These are phyloP conservation scores for Rhyacichthys aspro DNA, from an alignment of 2,797 vertebrate species.

Conservation along the genomic window DNA sequence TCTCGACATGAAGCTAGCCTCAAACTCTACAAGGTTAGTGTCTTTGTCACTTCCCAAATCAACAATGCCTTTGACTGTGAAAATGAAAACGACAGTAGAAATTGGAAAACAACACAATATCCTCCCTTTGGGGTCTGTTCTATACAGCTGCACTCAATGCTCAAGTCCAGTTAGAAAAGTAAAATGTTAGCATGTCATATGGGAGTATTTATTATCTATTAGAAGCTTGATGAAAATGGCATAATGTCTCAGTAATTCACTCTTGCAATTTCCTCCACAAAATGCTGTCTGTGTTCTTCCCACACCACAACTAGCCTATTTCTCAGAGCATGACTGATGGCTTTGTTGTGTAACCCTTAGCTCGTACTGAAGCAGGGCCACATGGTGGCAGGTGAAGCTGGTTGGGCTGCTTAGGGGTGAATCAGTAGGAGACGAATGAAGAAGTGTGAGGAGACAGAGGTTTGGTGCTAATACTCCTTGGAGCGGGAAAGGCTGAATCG, in stretches of 20 bases:
- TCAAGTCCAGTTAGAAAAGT: neutral
- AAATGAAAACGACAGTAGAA: neutral
- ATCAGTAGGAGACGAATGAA: constrained; percentile 80
- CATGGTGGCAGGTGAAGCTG: constrained; percentile 67
- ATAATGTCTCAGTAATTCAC: constrained; percentile 29
- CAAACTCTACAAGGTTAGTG: constrained; percentile 96
- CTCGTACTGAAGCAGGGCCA: constrained; percentile 37
- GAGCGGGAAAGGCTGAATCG: constrained; percentile 91
- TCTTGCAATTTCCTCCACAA: constrained; percentile 13
- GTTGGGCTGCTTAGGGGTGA: constrained; percentile 70
- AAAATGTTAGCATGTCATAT: constrained; percentile 2
- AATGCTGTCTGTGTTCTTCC: constrained; percentile 29
- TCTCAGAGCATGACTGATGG: constrained; percentile 47
- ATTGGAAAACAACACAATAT: neutral
- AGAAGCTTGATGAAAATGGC: neutral
- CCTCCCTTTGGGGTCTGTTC: neutral
- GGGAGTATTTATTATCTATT: constrained; percentile 12
- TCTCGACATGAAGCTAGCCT: constrained; percentile 97
- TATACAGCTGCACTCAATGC: neutral
- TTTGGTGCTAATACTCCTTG: constrained; percentile 86
- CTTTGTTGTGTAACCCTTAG: constrained; percentile 43
- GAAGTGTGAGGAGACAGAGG: constrained; percentile 85
- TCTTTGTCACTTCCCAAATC: constrained; percentile 6
- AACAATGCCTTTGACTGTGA: neutral
- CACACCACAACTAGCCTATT: constrained; percentile 27